A percentile compares a stretch with the other conserved stretches of the same genome.
phyloP scores from a whole-genome alignment of 2,113 vertebrate genomes.

The Takifugu bimaculatus region DNA sequence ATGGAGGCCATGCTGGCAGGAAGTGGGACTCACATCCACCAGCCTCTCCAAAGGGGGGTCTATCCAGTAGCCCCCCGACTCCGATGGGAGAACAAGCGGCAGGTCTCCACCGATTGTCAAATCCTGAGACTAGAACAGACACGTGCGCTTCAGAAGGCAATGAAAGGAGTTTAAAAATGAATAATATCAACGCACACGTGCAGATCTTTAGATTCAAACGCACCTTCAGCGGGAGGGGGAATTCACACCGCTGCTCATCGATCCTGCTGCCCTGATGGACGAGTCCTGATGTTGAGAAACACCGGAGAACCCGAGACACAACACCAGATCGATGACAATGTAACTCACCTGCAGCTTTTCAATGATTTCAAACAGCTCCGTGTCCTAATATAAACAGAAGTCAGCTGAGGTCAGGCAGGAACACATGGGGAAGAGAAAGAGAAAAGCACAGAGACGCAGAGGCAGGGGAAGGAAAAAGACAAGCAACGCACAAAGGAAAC shows the following conservation, averaged over 20 bases:
- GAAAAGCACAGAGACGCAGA: constrained; percentile 14
- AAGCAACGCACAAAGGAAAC: constrained; percentile 10
- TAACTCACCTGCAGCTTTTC: constrained; percentile 77
- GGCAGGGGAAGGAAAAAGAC: constrained; percentile 46
- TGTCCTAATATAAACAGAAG: constrained; percentile 68
- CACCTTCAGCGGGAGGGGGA: constrained; percentile 84
- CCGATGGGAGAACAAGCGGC: constrained; percentile 82
- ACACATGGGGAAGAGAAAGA: constrained; percentile 11
- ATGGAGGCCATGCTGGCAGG: constrained; percentile 55
- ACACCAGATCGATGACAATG: constrained; percentile 13
- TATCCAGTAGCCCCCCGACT: constrained; percentile 86
- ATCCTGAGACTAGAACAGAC: constrained; percentile 67
- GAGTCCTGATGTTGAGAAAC: constrained; percentile 11
- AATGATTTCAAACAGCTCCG: constrained; percentile 90
- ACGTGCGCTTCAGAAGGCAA: constrained; percentile 32
- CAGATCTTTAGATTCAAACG: constrained; percentile 2
- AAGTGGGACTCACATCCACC: constrained; percentile 68
- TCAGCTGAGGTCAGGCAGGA: constrained; percentile 5
- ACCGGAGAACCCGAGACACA: neutral
- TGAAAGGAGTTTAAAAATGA: constrained; percentile 11
- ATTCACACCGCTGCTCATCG: constrained; percentile 85
- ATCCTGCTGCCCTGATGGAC: constrained; percentile 81
- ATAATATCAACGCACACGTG: constrained; percentile 12
- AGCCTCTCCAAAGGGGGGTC: constrained; percentile 76
- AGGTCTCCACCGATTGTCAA: constrained; percentile 77